Evolutionary conservation across 2,888 invertebrate genomes (phyloP).

Genomic region (Camptogramma bilineatum): DNA sequence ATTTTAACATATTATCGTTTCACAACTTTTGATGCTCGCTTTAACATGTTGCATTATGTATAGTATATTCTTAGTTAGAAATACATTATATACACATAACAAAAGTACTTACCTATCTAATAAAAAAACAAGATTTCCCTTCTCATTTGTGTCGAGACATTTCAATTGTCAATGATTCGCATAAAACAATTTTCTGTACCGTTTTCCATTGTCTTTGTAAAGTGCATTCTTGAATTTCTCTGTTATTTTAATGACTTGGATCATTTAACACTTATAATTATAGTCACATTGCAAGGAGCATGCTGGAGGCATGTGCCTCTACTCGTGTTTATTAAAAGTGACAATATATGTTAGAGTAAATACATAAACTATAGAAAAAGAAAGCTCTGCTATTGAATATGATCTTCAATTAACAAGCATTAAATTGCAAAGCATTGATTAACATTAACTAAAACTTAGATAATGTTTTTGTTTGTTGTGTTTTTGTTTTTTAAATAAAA

Average conservation of each 20-base stretch:
- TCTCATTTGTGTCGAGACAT: not conserved
- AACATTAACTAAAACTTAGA: no score
- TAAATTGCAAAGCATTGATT: no score
- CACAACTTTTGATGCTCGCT: no score
- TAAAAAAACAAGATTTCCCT: not conserved
- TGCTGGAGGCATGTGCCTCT: slow-evolving; percentile 27
- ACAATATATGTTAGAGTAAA: slow-evolving; percentile 25
- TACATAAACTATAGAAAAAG: slow-evolving; percentile 4
- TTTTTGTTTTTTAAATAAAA: no score
- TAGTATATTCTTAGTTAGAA: no score
- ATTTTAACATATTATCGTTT: no score
- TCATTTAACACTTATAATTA: slow-evolving; percentile 37
- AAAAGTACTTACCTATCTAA: not conserved
- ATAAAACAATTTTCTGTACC: slow-evolving; percentile 8
- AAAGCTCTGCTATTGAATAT: no score
- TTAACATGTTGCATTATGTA: no score
- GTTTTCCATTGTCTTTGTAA: slow-evolving; percentile 19
- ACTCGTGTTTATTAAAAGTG: slow-evolving; percentile 51
- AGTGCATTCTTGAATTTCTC: slow-evolving; percentile 28
- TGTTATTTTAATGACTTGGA: slow-evolving; percentile 26
- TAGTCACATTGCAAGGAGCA: slow-evolving; percentile 55
- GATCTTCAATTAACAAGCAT: no score
- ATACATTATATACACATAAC: no score
- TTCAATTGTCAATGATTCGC: not conserved
- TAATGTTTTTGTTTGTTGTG: no score